Conservation (phyloP, 1,140 invertebrate species). For the Penaeus japonicus region DNA sequence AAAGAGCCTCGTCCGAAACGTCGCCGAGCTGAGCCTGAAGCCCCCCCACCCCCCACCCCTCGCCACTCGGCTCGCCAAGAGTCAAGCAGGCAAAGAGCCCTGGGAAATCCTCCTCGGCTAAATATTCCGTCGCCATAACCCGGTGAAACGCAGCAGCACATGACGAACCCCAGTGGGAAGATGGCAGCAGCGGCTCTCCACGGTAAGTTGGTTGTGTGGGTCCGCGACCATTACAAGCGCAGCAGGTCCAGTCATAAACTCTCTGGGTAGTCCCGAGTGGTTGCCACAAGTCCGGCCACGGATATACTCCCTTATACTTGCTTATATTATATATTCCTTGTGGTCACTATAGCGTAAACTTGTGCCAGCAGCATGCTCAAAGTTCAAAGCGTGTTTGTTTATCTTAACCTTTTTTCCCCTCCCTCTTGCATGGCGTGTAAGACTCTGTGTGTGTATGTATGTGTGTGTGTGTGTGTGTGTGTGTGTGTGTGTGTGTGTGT, state of each 20-base stretch:
- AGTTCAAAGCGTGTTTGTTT: no score
- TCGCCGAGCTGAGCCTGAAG: no score
- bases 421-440: no score
- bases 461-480: no score
- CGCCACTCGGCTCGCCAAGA: no score
- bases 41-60: no score
- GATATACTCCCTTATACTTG: conserved; percentile 27
- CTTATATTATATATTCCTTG: conserved; percentile 32
- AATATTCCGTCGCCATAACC: neutral
- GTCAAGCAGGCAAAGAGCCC: no score
- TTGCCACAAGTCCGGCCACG: conserved; percentile 34
- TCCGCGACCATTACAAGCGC: conserved; percentile 22
- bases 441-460: no score
- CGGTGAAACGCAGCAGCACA: neutral
- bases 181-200: neutral
- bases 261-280: conserved; percentile 40
- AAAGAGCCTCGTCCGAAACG: no score
- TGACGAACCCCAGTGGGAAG: neutral
- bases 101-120: neutral
- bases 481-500: no score
- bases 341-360: neutral
- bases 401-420: no score
- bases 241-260: conserved; percentile 43
- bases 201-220: conserved; percentile 36
- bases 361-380: neutral